Evolutionary conservation across 2,797 vertebrate genomes (phyloP).

Genomic region (Hyperoplus lanceolatus): DNA sequence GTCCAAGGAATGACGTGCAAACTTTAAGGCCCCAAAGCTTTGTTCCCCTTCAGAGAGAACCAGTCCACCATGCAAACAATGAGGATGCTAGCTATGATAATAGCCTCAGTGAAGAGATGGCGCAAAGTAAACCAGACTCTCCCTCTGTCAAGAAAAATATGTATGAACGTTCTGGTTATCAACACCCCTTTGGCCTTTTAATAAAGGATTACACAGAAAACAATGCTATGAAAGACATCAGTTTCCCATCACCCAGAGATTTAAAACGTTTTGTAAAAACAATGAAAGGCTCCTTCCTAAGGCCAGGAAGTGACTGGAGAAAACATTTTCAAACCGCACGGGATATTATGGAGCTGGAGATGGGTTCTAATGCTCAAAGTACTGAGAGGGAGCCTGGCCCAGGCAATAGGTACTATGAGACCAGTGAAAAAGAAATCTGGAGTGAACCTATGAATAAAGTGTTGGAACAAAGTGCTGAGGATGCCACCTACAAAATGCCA

Average conservation of each 20-base stretch:
- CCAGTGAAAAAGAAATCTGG: conserved; percentile 38
- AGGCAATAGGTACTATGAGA: background rate
- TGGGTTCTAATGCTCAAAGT: background rate
- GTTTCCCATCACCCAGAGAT: conserved; percentile 53
- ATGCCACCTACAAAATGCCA: conserved; percentile 35
- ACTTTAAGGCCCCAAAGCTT: conserved; percentile 12
- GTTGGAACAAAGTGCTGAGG: conserved; percentile 13
- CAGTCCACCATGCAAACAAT: conserved; percentile 13
- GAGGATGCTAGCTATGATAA: background rate
- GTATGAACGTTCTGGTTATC: background rate
- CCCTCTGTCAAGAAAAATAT: conserved; percentile 7
- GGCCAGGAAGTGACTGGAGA: conserved; percentile 41
- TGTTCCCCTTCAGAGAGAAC: conserved; percentile 20
- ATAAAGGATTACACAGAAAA: conserved; percentile 25
- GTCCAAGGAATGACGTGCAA: conserved; percentile 19
- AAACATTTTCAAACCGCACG: conserved; percentile 57
- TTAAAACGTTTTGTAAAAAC: conserved; percentile 51
- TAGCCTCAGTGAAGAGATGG: conserved; percentile 6
- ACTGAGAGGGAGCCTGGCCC: background rate
- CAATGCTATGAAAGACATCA: conserved; percentile 6
- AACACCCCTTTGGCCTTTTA: conserved; percentile 52
- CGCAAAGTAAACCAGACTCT: conserved; percentile 19
- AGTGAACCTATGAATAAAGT: conserved; percentile 10
- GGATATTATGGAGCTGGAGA: conserved; percentile 17
- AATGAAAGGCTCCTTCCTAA: conserved; percentile 67